Conservation (phyloP, 2,113 vertebrate species). For the Mormoops blainvillei region DNA sequence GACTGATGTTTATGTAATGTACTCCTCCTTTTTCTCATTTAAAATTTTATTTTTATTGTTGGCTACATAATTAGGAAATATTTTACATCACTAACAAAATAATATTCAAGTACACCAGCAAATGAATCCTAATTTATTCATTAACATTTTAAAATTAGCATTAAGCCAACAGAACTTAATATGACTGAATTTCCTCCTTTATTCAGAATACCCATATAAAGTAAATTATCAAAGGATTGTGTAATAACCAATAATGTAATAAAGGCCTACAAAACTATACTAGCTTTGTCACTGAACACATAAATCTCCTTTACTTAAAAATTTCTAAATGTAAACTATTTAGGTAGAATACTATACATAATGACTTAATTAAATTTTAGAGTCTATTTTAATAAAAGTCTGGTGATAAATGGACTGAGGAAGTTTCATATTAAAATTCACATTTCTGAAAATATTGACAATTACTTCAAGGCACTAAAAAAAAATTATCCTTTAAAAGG, state of each 20-base stretch:
- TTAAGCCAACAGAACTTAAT: neutral
- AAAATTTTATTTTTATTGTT: neutral
- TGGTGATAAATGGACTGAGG: neutral
- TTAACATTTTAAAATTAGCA: neutral
- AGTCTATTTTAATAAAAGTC: constrained; percentile 4
- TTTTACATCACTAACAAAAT: neutral
- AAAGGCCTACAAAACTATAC: neutral
- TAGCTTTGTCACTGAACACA: neutral
- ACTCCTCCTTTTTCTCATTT: neutral
- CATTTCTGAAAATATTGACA: constrained; percentile 16
- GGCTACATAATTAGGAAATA: neutral
- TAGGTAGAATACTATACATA: neutral
- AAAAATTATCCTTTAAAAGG: constrained; percentile 32
- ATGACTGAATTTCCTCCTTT: neutral
- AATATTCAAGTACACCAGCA: neutral
- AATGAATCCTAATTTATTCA: neutral
- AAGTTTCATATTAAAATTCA: neutral
- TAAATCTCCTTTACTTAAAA: neutral
- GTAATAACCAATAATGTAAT: neutral
- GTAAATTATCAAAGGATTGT: neutral
- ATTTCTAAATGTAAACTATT: neutral
- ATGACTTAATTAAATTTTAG: neutral
- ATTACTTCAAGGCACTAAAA: neutral
- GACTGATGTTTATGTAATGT: neutral
- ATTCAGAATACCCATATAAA: neutral